Percentiles rank a stretch among this genome's conserved stretches.
Evolutionary conservation across 2,888 invertebrate genomes (phyloP).

Genomic region (Eutolmus rufibarbis): DNA sequence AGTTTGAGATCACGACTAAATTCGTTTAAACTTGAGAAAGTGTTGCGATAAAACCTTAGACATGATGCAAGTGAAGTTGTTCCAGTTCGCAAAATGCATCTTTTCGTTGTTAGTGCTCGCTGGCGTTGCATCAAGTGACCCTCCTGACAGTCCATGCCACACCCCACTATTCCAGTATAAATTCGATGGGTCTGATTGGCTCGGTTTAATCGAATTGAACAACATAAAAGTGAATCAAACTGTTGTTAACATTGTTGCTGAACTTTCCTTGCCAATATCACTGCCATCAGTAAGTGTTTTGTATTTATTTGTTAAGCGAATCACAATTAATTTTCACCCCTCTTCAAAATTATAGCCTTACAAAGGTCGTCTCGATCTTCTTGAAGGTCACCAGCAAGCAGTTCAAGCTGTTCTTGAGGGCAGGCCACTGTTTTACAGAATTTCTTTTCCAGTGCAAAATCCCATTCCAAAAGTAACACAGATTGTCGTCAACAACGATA

Average conservation of each 20-base stretch:
- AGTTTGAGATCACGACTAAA: no score
- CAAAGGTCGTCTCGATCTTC: conserved; percentile 67
- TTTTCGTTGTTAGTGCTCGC: background rate
- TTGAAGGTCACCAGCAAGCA: conserved; percentile 38
- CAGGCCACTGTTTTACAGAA: conserved; percentile 64
- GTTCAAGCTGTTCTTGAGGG: conserved; percentile 53
- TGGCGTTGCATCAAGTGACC: background rate
- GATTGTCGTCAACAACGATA: conserved; percentile 57
- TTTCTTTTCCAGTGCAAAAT: conserved; percentile 68
- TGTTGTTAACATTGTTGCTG: conserved; percentile 44
- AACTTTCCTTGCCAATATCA: background rate
- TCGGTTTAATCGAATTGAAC: conserved; percentile 61
- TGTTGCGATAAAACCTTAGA: no score
- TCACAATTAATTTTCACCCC: no score
- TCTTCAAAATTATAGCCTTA: conserved; percentile 55
- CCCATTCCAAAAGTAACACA: conserved; percentile 68
- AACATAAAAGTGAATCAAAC: conserved; percentile 50
- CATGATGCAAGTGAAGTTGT: no score
- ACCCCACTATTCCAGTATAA: conserved; percentile 63
- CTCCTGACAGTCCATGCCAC: conserved; percentile 54
- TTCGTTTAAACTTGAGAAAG: no score
- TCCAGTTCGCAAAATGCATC: background rate
- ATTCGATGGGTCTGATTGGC: conserved; percentile 61
- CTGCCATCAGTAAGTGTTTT: background rate
- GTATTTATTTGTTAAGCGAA: no score